Conservation (phyloP, 2,113 vertebrate genomes). For the Zootoca vivipara region DNA sequence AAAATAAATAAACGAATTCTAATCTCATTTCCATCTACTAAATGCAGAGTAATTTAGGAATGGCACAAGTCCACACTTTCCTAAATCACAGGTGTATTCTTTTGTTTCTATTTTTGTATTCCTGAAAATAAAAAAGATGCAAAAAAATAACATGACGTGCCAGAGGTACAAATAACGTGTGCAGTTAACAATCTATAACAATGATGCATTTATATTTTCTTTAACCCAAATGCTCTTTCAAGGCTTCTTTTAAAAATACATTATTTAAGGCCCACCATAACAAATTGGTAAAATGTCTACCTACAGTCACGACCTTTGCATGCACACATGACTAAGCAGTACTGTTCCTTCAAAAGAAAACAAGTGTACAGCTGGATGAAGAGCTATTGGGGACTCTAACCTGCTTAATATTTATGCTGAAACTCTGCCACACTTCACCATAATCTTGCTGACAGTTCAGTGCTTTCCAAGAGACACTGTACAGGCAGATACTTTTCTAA, state of each 20-base stretch:
- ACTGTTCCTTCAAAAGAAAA: background rate
- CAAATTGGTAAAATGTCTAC: background rate
- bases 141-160: background rate
- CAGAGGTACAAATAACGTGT: background rate
- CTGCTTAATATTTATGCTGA: conserved; percentile 23
- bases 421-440: background rate
- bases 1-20: background rate
- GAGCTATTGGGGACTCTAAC: background rate
- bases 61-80: background rate
- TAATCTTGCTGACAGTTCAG: conserved; percentile 4
- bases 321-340: background rate
- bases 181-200: conserved; percentile 7
- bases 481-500: background rate
- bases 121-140: background rate
- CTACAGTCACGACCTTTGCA: background rate
- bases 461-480: conserved; percentile 17
- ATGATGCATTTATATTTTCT: background rate
- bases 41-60: background rate
- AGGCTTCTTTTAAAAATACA: conserved; percentile 3
- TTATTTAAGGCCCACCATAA: background rate
- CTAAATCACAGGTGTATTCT: background rate
- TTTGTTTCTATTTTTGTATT: background rate
- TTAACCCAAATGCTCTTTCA: background rate
- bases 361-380: background rate
- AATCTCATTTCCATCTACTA: background rate